Evolutionary conservation across 2,113 vertebrate genomes (phyloP).

Genomic region (Brachypteracias leptosomus): DNA sequence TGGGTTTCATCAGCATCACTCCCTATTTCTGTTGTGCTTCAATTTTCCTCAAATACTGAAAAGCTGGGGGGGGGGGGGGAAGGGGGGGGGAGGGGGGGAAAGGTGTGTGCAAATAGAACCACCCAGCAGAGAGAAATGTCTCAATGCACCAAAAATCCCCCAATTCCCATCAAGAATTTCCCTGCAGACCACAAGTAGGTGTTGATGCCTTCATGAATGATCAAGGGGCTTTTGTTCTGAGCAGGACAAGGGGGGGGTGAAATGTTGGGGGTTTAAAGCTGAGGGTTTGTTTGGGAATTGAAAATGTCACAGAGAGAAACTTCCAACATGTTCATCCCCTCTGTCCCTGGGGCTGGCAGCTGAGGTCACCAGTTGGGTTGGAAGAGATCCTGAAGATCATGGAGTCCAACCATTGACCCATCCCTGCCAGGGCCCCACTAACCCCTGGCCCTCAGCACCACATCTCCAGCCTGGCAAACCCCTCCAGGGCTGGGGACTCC

Average conservation of each 20-base stretch:
- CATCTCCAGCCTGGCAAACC: no score
- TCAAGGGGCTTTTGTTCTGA: neutral
- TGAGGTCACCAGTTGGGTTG: neutral
- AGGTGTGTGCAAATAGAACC: neutral
- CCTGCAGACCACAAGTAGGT: neutral
- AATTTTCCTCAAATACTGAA: neutral
- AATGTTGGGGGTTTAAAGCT: neutral
- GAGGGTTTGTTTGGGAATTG: neutral
- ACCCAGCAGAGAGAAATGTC: neutral
- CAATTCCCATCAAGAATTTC: neutral
- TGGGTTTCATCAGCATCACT: neutral
- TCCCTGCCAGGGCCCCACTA: no score
- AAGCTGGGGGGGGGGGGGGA: neutral
- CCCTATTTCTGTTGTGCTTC: neutral
- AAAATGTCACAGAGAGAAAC: neutral
- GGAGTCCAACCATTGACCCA: no score
- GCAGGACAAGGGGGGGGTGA: fast-evolving
- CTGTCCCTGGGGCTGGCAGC: neutral
- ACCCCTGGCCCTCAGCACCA: no score
- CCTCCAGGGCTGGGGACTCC: neutral
- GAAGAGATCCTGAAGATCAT: no score
- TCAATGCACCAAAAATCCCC: neutral
- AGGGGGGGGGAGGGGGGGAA: neutral
- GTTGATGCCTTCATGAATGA: neutral
- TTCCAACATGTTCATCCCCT: neutral